A percentile compares a stretch with the other conserved stretches of the same genome.
These are phyloP conservation scores for Dicranocentrus wangi DNA, from an alignment of 2,888 invertebrate species.

Conservation along the genomic window DNA sequence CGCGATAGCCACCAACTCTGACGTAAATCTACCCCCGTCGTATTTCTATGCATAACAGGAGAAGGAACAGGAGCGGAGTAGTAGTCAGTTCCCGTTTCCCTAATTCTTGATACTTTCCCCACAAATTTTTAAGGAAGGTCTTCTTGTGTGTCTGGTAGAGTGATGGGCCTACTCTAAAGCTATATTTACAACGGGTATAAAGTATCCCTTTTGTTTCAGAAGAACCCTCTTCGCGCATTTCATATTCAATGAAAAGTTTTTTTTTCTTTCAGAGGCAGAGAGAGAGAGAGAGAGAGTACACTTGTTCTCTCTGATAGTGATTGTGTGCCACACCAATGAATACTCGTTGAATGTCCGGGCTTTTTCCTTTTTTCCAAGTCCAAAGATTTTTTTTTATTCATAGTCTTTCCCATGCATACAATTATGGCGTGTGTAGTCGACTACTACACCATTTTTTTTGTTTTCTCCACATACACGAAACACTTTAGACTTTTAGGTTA, in stretches of 20 bases:
- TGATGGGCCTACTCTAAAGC: not conserved
- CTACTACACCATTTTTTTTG: not conserved
- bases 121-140: constrained; percentile 6
- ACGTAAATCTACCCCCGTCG: constrained; percentile 29
- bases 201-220: not conserved
- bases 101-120: constrained; percentile 17
- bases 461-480: not conserved
- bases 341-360: not conserved
- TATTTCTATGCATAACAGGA: constrained; percentile 25
- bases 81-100: constrained; percentile 21
- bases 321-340: constrained; percentile 1
- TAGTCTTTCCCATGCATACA: not conserved
- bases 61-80: too few species aligned
- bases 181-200: not conserved
- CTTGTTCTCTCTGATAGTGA: constrained; percentile 4
- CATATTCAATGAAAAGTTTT: constrained; percentile 4
- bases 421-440: too few species aligned
- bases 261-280: constrained; percentile 6
- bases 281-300: too few species aligned
- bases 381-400: not conserved
- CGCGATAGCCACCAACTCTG: constrained; percentile 12
- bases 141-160: not conserved
- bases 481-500: not conserved
- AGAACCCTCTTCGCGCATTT: not conserved
- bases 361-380: not conserved